Percentiles rank a stretch among this genome's conserved stretches.
Conservation (phyloP, 2,797 vertebrate species). For the Toxotes lorentzi region DNA sequence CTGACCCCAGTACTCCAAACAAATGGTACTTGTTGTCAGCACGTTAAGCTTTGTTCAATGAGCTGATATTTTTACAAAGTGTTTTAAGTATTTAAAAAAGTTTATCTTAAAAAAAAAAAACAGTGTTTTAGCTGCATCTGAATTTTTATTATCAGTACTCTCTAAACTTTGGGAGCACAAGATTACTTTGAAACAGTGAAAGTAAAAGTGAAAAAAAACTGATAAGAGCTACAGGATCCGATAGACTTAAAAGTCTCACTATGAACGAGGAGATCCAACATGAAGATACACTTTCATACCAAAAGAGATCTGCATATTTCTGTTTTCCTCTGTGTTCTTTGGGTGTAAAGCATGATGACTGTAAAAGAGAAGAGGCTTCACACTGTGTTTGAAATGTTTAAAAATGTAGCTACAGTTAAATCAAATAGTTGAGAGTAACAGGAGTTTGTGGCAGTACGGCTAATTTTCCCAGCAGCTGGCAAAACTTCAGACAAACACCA, state of each 20-base stretch:
- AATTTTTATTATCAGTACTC: not conserved
- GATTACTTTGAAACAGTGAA: not conserved
- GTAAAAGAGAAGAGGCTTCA: not conserved
- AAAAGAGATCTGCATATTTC: not conserved
- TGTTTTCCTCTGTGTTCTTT: too few relatives aligned
- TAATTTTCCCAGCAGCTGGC: constrained; percentile 25
- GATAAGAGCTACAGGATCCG: not conserved
- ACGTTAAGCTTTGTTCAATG: constrained; percentile 33
- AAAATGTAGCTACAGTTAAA: not conserved
- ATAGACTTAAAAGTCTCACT: not conserved
- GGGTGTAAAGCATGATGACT: not conserved
- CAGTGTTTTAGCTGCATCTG: not conserved
- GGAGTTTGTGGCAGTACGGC: not conserved
- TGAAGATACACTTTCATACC: not conserved
- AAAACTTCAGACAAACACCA: constrained; percentile 48
- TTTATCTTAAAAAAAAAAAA: not conserved
- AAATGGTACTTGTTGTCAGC: constrained; percentile 64
- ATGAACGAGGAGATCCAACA: not conserved
- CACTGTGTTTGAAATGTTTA: not conserved
- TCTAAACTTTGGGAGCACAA: constrained; percentile 14
- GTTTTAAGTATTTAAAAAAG: constrained; percentile 2
- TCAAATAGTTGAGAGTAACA: not conserved
- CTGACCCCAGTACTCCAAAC: constrained; percentile 68
- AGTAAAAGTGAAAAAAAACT: not conserved
- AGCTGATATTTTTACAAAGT: constrained; percentile 20